Percentiles rank a stretch among this genome's conserved stretches.
phyloP scores from a whole-genome alignment of 2,113 vertebrate species.

The Murina feae region DNA sequence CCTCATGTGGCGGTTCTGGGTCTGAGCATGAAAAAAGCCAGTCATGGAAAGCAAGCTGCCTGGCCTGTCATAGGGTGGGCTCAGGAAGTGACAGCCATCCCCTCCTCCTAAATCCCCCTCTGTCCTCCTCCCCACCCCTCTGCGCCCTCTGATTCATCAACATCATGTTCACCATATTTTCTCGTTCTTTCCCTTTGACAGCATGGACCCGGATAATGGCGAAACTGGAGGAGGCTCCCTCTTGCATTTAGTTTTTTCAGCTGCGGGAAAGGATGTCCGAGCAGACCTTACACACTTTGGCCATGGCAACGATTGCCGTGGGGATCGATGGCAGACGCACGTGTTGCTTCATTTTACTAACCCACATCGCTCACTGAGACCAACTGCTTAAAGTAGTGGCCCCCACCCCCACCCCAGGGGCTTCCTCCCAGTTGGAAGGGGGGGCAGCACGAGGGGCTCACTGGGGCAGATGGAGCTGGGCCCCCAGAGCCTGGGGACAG shows the following conservation, averaged over 20 bases:
- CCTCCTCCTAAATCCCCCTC: too few relatives aligned
- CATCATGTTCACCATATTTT: background rate
- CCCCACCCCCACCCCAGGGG: accelerated
- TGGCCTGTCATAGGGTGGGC: too few relatives aligned
- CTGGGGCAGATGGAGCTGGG: background rate
- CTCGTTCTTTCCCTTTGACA: conserved; percentile 21
- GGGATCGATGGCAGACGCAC: background rate
- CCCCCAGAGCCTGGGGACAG: background rate
- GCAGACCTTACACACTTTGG: background rate
- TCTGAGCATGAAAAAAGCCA: background rate
- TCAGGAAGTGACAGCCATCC: background rate
- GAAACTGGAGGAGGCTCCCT: background rate
- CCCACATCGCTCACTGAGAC: background rate
- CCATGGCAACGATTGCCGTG: background rate
- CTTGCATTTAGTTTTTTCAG: background rate
- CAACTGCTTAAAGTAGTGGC: background rate
- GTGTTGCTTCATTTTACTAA: conserved; percentile 35
- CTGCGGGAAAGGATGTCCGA: conserved; percentile 1
- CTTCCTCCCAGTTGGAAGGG: background rate
- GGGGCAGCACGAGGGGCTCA: background rate
- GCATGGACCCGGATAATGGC: background rate
- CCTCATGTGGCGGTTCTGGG: background rate
- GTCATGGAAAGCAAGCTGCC: too few relatives aligned
- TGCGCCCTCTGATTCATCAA: background rate
- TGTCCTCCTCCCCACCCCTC: background rate